Conservation (phyloP, 2,113 vertebrate species). For the Lepidothrix coronata region DNA sequence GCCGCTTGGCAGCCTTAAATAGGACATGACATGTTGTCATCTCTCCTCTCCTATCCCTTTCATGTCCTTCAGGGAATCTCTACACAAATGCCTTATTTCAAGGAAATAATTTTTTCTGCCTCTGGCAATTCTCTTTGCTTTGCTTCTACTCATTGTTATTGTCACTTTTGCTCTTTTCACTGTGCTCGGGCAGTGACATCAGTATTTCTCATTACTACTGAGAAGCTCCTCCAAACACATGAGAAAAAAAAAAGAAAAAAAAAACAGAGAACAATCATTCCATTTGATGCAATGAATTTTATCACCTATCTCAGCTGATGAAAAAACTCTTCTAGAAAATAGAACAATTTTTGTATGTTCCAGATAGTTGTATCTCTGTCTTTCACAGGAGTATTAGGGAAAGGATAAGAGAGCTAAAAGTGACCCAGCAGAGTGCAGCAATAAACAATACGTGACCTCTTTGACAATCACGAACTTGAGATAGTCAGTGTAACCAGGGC, state of each 20-base stretch:
- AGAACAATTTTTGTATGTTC: neutral
- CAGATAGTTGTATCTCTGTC: neutral
- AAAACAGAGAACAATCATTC: neutral
- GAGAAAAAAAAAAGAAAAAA: neutral
- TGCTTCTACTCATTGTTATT: neutral
- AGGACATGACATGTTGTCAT: slow-evolving; percentile 27
- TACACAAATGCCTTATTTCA: neutral
- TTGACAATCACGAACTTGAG: neutral
- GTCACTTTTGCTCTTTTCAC: slow-evolving; percentile 31
- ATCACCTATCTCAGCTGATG: neutral
- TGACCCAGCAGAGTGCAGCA: neutral
- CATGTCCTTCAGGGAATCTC: neutral
- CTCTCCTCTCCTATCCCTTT: slow-evolving; percentile 4
- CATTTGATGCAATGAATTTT: neutral
- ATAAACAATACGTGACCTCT: neutral
- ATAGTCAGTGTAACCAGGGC: neutral
- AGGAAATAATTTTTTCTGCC: neutral
- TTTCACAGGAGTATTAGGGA: neutral
- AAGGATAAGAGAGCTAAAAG: neutral
- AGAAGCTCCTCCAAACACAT: neutral
- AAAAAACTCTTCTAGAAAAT: neutral
- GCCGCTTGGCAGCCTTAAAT: neutral
- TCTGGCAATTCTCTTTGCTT: neutral
- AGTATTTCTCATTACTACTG: neutral
- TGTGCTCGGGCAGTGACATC: neutral